Evolutionary conservation across 2,888 invertebrate genomes (phyloP).

Genomic region (Dasypolia templi): DNA sequence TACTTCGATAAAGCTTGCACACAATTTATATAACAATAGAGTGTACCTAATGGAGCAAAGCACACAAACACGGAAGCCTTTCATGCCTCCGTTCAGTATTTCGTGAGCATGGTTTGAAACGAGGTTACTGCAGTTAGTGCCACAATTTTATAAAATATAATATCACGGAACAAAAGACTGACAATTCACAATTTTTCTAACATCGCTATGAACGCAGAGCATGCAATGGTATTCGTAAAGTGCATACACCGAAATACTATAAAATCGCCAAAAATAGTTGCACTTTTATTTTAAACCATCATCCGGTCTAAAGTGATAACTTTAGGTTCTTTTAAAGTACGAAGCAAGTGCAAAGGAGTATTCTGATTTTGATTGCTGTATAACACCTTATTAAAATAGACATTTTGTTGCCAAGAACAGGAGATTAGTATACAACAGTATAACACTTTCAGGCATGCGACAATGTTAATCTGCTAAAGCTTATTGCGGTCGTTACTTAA

Average conservation of each 20-base stretch:
- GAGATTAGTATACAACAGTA: neutral
- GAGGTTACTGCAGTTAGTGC: slow-evolving; percentile 53
- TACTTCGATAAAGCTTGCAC: slow-evolving; percentile 31
- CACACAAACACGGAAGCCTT: slow-evolving; percentile 44
- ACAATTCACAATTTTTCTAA: slow-evolving; percentile 26
- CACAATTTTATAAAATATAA: slow-evolving; percentile 42
- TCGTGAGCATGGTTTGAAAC: slow-evolving; percentile 55
- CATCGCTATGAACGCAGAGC: slow-evolving; percentile 11
- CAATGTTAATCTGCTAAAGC: slow-evolving; percentile 4
- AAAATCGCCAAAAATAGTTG: neutral
- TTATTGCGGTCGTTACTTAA: slow-evolving; percentile 12
- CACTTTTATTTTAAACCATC: neutral
- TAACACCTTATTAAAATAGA: neutral
- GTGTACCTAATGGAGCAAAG: slow-evolving; percentile 38
- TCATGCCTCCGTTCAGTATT: slow-evolving; percentile 45
- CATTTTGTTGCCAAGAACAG: neutral
- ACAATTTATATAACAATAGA: slow-evolving; percentile 42
- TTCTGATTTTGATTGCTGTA: neutral
- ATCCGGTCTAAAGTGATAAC: neutral
- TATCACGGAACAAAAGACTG: slow-evolving; percentile 38
- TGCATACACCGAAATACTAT: slow-evolving; percentile 7
- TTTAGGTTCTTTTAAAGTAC: neutral
- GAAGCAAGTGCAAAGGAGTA: neutral
- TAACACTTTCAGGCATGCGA: neutral
- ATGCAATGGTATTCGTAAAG: slow-evolving; percentile 39